Evolutionary conservation across 2,113 vertebrate genomes (phyloP).

Genomic region (Oreotrochilus melanogaster): DNA sequence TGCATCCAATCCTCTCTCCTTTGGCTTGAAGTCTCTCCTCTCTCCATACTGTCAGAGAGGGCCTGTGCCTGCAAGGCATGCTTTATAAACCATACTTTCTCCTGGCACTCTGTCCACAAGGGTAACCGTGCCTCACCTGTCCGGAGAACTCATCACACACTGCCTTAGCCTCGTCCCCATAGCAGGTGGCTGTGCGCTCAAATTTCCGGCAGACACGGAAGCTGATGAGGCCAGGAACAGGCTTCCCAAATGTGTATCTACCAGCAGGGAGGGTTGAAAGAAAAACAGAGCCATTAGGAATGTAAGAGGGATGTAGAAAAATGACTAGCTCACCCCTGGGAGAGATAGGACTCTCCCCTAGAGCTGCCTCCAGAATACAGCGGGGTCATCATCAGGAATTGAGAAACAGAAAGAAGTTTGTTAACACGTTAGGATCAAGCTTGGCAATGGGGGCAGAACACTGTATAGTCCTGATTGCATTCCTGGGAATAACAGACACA

Average conservation of each 20-base stretch:
- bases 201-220: conserved; percentile 72
- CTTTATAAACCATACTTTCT: not conserved
- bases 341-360: not conserved
- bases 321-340: not conserved
- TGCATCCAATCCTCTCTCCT: not conserved
- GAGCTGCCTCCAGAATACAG: not conserved
- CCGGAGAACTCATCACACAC: conserved; percentile 73
- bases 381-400: not conserved
- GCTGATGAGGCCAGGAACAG: conserved; percentile 65
- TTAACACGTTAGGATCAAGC: not conserved
- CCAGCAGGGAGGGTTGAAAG: not conserved
- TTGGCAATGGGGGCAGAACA: not conserved
- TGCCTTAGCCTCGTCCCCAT: conserved; percentile 32
- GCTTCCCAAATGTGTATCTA: conserved; percentile 81
- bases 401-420: not conserved
- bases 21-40: not conserved
- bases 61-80: not conserved
- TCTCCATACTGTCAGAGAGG: not conserved
- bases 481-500: not conserved
- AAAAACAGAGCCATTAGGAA: not conserved
- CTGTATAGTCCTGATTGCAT: not conserved
- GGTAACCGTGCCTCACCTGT: conserved; percentile 34
- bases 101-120: not conserved
- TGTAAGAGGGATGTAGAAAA: not conserved
- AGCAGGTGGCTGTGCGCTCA: not conserved